phyloP scores from a whole-genome alignment of 2,797 vertebrate species.

The Hydrocynus forskahlii region DNA sequence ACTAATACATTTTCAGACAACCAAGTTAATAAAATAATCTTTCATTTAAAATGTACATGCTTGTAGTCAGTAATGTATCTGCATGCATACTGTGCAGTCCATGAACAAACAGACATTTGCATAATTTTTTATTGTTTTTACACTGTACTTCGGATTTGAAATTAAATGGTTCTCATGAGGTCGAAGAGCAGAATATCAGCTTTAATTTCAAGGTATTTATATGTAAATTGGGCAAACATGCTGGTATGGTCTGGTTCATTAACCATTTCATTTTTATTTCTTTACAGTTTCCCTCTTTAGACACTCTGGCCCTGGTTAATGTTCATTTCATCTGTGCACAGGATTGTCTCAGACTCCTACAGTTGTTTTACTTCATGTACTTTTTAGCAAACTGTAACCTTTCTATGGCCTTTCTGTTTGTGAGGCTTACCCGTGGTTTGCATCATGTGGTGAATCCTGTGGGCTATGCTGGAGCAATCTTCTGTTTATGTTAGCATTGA shows the following conservation, averaged over 20 bases:
- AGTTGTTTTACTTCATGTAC: neutral
- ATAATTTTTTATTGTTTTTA: neutral
- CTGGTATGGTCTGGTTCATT: neutral
- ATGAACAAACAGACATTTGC: neutral
- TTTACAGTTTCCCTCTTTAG: neutral
- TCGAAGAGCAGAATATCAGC: neutral
- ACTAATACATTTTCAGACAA: neutral
- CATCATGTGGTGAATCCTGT: neutral
- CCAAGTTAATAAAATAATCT: neutral
- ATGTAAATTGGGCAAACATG: neutral
- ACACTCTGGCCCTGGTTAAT: neutral
- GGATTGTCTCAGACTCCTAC: neutral
- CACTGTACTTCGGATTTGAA: neutral
- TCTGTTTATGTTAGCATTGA: conserved; percentile 4
- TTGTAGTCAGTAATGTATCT: neutral
- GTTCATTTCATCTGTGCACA: neutral
- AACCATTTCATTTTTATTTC: neutral
- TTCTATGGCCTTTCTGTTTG: neutral
- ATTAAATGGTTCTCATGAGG: neutral
- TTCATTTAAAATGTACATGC: neutral
- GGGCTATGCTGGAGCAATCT: neutral
- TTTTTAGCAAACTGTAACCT: neutral
- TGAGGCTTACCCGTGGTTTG: conserved; percentile 7
- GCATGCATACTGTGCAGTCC: neutral
- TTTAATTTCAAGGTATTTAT: neutral